Evolutionary conservation across 2,888 invertebrate species (phyloP).

Genomic region (Chouioia cunea): DNA sequence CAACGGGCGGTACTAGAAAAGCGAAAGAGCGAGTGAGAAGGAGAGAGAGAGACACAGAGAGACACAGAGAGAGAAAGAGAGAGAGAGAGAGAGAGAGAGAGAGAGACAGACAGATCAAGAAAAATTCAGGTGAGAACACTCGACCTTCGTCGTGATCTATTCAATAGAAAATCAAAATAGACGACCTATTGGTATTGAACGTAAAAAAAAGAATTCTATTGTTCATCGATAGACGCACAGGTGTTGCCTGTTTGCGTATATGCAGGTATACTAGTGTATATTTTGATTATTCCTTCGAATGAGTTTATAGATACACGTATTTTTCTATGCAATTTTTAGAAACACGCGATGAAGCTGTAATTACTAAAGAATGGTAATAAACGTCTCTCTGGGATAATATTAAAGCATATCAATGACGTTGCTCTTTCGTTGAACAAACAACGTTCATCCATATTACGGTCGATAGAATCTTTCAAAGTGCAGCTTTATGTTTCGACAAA

Average conservation of each 20-base stretch:
- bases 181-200: conserved; percentile 30
- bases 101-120: neutral
- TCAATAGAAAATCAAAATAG: neutral
- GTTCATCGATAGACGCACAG: neutral
- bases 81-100: conserved; percentile 32
- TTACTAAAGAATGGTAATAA: conserved; percentile 41
- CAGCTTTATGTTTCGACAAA: no score
- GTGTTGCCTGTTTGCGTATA: neutral
- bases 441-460: no score
- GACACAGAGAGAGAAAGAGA: conserved; percentile 12
- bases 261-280: conserved; percentile 8
- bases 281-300: neutral
- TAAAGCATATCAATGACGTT: conserved; percentile 38
- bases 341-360: conserved; percentile 12
- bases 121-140: neutral
- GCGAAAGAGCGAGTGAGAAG: conserved; percentile 9
- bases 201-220: neutral
- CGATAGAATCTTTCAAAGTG: no score
- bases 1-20: conserved; percentile 55
- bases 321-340: neutral
- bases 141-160: conserved; percentile 6
- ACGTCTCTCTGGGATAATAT: conserved; percentile 38
- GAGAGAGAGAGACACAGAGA: conserved; percentile 28
- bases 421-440: no score
- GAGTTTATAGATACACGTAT: conserved; percentile 1